phyloP scores from a whole-genome alignment of 2,888 invertebrate species.

The Tenthredo amoena region DNA sequence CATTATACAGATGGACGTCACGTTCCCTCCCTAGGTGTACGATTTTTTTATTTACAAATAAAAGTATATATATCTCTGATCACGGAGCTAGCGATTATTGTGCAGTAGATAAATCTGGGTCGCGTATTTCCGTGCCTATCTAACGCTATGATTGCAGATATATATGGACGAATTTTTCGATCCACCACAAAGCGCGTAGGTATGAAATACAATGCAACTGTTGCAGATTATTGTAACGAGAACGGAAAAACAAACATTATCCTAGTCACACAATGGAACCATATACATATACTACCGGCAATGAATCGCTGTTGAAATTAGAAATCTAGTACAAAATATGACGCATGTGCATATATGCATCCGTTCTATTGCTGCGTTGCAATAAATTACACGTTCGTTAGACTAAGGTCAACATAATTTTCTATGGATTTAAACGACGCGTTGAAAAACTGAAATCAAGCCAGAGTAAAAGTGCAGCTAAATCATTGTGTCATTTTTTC shows the following conservation, averaged over 20 bases:
- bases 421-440: neutral
- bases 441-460: neutral
- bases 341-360: neutral
- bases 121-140: neutral
- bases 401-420: neutral
- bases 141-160: neutral
- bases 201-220: neutral
- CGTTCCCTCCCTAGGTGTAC: neutral
- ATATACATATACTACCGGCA: neutral
- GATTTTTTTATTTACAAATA: neutral
- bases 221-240: slow-evolving; percentile 12
- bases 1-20: neutral
- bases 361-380: neutral
- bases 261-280: slow-evolving; percentile 16
- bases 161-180: neutral
- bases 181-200: neutral
- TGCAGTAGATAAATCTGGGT: neutral
- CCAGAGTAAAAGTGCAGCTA: neutral
- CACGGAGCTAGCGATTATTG: neutral
- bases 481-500: neutral
- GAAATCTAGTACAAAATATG: slow-evolving; percentile 3
- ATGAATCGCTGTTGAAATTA: slow-evolving; percentile 14
- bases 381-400: neutral
- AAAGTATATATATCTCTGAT: neutral
- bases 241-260: slow-evolving; percentile 8